Evolutionary conservation across 2,888 invertebrate species (phyloP), one percentile per base, ranked within the genome.

Genomic region (Andrena trimmerana): DNA sequence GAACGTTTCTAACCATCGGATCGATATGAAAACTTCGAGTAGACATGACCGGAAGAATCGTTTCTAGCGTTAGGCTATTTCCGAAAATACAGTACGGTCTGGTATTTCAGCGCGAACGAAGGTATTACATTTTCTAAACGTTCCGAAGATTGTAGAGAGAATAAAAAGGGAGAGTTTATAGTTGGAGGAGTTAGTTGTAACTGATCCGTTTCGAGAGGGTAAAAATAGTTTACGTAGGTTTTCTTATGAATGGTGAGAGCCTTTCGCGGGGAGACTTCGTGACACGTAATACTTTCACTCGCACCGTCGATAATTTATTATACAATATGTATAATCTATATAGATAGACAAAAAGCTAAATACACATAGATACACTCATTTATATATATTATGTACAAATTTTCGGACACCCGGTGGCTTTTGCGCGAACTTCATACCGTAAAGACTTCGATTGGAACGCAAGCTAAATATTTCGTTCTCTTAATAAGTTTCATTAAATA

Each of bases 341-440:
- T 42, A 78, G 67, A 72, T 68, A 69, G 63, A 57, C 78, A 65
- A 33, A 81, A 33, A 78, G 60, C 54, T 67, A 63, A 62, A 33
- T 71, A 81, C 78, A 78, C 57, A 59, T 66, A 80, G 52, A 69
- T 42, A 80, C 57, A 74, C 50, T 57, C 57, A 73, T 57, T 65
- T 42, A 42, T 63, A 78, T 50, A 72, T 42, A 31, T 57, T 81
- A 78, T 72, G 31, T 81, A 78, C 68, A 81, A 65, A 72, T 73
- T 52, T 60, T 68, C 59, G 81, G 78, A 78, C 78, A 81, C 59
- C 57, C 78, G 81, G 72, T 78, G 73, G 7, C 65, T 73, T 81
- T 78, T 69, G 36, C 31, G 29, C 31, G 60, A 68, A 78, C 24
- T 63, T 6, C 59, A 24, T 63, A 77, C n/a, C 52, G 52, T 76